Evolutionary conservation across 2,888 invertebrate genomes (phyloP).

Genomic region (Coleophora deauratella): DNA sequence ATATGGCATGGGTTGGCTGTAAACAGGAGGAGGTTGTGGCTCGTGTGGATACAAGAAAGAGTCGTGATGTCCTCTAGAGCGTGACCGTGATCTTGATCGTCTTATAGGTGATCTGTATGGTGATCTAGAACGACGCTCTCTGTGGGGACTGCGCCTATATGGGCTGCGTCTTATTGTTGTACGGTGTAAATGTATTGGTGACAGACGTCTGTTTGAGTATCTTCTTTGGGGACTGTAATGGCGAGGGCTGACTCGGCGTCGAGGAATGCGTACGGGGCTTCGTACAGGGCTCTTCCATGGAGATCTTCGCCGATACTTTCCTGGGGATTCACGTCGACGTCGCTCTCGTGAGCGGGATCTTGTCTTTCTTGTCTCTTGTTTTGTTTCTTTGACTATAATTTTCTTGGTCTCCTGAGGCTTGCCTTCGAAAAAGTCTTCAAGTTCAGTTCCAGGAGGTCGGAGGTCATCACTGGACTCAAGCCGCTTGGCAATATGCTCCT

Average conservation of each 20-base stretch:
- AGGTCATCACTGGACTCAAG: constrained; percentile 51
- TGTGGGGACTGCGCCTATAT: constrained; percentile 7
- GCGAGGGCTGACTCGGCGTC: constrained; percentile 16
- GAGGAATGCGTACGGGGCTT: constrained; percentile 18
- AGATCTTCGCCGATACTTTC: constrained; percentile 14
- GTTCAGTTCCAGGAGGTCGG: constrained; percentile 60
- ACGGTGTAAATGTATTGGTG: constrained; percentile 13
- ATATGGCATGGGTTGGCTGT: constrained; percentile 3
- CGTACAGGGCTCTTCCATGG: constrained; percentile 11
- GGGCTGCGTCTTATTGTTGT: constrained; percentile 13
- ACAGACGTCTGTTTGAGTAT: neutral
- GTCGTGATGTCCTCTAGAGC: constrained; percentile 16
- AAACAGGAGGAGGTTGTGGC: constrained; percentile 10
- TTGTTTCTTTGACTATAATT: constrained; percentile 10
- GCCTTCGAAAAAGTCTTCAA: constrained; percentile 50
- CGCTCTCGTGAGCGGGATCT: constrained; percentile 7
- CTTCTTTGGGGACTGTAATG: constrained; percentile 7
- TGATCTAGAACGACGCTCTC: constrained; percentile 21
- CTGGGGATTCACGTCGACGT: constrained; percentile 1
- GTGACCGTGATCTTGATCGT: constrained; percentile 3
- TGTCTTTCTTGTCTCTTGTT: constrained; percentile 3
- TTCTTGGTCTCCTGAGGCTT: constrained; percentile 24
- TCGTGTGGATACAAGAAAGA: constrained; percentile 38
- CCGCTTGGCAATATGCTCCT: constrained; percentile 54
- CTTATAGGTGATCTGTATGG: constrained; percentile 13